Evolutionary conservation across 2,113 vertebrate species (phyloP).

Genomic region (Aplodontia rufa): DNA sequence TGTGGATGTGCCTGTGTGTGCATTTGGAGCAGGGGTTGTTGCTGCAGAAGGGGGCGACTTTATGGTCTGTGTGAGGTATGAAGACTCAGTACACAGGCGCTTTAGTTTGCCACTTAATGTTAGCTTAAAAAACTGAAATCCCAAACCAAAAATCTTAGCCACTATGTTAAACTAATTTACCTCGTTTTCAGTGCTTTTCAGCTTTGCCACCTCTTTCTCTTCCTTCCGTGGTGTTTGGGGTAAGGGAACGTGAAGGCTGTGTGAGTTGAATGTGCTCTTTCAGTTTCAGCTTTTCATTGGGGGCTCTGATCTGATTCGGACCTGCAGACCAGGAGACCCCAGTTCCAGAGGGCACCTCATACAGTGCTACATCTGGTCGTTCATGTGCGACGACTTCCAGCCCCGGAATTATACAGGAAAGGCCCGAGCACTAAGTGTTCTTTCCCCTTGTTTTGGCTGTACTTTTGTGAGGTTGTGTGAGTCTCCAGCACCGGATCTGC

Average conservation of each 20-base stretch:
- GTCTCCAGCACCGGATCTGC: background rate
- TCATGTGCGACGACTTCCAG: background rate
- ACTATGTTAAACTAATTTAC: background rate
- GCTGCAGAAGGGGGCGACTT: background rate
- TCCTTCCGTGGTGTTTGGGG: background rate
- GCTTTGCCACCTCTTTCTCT: background rate
- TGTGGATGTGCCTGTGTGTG: too few species aligned
- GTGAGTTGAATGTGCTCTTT: background rate
- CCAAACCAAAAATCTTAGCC: background rate
- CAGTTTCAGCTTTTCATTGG: background rate
- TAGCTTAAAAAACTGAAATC: background rate
- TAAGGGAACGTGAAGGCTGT: background rate
- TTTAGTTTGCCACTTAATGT: background rate
- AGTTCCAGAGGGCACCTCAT: background rate
- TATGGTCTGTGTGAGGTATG: background rate
- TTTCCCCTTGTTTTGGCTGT: background rate
- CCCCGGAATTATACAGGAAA: background rate
- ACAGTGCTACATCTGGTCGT: background rate
- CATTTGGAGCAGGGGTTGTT: too few species aligned
- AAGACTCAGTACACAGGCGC: background rate
- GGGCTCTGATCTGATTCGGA: background rate
- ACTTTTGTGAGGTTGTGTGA: background rate
- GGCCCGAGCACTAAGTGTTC: rapidly evolving
- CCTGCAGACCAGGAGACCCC: background rate
- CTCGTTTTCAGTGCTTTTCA: background rate